Evolutionary conservation across 2,888 invertebrate species (phyloP).

Genomic region (Merodon equestris): DNA sequence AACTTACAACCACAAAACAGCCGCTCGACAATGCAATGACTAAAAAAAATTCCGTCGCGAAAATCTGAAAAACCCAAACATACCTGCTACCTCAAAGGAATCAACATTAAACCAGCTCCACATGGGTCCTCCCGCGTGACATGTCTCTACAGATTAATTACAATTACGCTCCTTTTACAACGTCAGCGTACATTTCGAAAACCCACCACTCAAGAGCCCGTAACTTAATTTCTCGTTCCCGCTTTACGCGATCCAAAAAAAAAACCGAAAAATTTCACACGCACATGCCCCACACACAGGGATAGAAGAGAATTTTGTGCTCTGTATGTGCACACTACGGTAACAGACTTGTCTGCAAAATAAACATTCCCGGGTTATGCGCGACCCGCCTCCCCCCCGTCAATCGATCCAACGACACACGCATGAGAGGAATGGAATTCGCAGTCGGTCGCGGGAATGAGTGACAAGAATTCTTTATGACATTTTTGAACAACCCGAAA

Average conservation of each 20-base stretch:
- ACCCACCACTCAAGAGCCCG: slow-evolving; percentile 26
- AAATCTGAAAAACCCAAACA: not conserved
- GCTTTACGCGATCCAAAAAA: slow-evolving; percentile 45
- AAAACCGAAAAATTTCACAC: no score
- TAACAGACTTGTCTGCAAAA: not conserved
- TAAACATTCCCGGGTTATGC: slow-evolving; percentile 11
- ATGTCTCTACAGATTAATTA: slow-evolving; percentile 53
- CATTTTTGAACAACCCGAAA: slow-evolving; percentile 39
- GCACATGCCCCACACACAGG: no score
- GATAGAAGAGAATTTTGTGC: no score
- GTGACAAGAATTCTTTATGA: slow-evolving; percentile 30
- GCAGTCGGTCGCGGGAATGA: no score
- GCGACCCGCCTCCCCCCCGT: slow-evolving; percentile 13
- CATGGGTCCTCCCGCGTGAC: slow-evolving; percentile 4
- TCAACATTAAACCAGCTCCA: slow-evolving; percentile 18
- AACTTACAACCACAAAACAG: no score
- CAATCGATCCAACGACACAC: no score
- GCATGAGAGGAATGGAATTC: no score
- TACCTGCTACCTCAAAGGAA: slow-evolving; percentile 36
- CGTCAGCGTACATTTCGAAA: slow-evolving; percentile 23
- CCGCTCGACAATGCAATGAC: no score
- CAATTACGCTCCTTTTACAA: slow-evolving; percentile 44
- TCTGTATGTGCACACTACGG: no score
- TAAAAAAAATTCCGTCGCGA: not conserved
- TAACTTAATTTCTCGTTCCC: slow-evolving; percentile 53